Conservation (phyloP, 1,140 invertebrate genomes). For the Drosophila nebulosa region DNA sequence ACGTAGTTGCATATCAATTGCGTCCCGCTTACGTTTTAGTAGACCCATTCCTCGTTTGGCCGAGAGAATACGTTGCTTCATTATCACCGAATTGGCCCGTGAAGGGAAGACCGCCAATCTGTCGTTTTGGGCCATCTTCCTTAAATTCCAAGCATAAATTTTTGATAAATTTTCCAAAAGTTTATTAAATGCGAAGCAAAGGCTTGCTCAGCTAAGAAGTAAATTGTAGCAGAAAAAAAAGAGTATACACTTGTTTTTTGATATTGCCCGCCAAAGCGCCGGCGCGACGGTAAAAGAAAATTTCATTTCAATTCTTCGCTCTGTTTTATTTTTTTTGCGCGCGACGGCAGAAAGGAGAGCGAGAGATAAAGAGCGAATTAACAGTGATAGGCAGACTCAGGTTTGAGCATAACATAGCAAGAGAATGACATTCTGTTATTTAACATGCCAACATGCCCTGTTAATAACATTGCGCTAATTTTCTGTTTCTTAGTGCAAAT, state of each 20-base stretch:
- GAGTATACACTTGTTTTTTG: background rate
- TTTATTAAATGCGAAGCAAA: background rate
- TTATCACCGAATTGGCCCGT: constrained; percentile 62
- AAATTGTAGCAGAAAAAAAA: background rate
- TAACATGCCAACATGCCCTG: too few species aligned
- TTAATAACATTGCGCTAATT: too few species aligned
- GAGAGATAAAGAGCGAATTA: background rate
- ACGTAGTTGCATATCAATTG: constrained; percentile 66
- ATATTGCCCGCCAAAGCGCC: constrained; percentile 36
- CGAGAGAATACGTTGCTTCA: constrained; percentile 49
- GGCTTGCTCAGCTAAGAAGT: background rate
- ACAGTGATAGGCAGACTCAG: too few species aligned
- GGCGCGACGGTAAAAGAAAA: constrained; percentile 45
- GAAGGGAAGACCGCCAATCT: constrained; percentile 63
- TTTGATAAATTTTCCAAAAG: background rate
- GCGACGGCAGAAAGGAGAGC: constrained; percentile 6
- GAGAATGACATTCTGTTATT: too few species aligned
- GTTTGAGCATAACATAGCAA: too few species aligned
- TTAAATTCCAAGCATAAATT: background rate
- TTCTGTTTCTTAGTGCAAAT: too few species aligned
- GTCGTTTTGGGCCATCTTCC: constrained; percentile 42
- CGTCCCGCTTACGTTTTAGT: constrained; percentile 66
- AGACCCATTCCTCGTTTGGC: constrained; percentile 57
- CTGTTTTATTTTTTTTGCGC: constrained; percentile 11
- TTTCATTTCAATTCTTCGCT: too few species aligned